phyloP scores from a whole-genome alignment of 2,888 invertebrate species.

The Malthinus flaveolus region DNA sequence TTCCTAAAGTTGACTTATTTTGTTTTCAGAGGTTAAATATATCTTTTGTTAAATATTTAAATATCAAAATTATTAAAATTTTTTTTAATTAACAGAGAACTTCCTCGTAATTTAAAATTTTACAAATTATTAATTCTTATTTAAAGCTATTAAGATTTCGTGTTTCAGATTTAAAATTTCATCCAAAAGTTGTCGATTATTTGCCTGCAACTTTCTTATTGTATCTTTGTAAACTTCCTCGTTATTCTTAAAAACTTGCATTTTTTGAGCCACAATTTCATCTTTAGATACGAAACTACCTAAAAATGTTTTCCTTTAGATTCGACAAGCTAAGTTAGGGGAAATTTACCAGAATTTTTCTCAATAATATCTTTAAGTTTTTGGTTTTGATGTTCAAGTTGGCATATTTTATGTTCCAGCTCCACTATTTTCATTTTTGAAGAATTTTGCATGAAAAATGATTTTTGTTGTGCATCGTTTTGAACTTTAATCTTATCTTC shows the following conservation, averaged over 20 bases:
- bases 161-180: constrained; percentile 24
- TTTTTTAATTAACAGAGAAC: too few species aligned
- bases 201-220: constrained; percentile 27
- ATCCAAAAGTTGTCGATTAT: constrained; percentile 22
- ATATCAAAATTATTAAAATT: neutral
- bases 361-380: constrained; percentile 7
- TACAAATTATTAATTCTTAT: neutral
- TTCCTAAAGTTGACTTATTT: neutral
- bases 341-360: constrained; percentile 17
- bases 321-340: neutral
- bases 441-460: neutral
- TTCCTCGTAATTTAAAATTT: neutral
- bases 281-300: constrained; percentile 20
- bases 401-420: constrained; percentile 3
- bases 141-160: constrained; percentile 5
- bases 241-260: constrained; percentile 24
- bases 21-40: neutral
- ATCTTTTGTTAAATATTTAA: neutral
- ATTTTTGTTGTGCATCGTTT: neutral
- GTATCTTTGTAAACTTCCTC: constrained; percentile 27
- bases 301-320: constrained; percentile 7
- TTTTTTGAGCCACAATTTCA: neutral
- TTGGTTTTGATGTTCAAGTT: constrained; percentile 11
- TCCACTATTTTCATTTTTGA: constrained; percentile 11
- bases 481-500: neutral